These are phyloP conservation scores for Schizaphis graminum DNA, from an alignment of 2,888 invertebrate genomes.

Conservation along the genomic window DNA sequence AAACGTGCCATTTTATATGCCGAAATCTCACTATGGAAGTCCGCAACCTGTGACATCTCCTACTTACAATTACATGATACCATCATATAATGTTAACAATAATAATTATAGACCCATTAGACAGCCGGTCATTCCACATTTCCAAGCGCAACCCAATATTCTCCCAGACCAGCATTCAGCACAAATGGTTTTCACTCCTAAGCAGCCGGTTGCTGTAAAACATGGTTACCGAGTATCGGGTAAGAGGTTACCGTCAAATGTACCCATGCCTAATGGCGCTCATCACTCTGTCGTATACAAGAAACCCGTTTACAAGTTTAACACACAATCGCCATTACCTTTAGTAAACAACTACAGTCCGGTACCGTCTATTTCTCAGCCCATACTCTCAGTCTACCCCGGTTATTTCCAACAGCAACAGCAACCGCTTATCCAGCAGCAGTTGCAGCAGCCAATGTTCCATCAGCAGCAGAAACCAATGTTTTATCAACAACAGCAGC, in stretches of 20 bases:
- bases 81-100: neutral
- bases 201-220: conserved; percentile 67
- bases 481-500: neutral
- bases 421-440: neutral
- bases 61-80: neutral
- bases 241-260: conserved; percentile 43
- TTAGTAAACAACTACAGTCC: conserved; percentile 4
- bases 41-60: conserved; percentile 30
- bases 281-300: conserved; percentile 65
- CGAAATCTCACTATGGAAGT: conserved; percentile 33
- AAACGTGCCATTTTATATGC: conserved; percentile 58
- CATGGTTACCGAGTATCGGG: conserved; percentile 52
- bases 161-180: neutral
- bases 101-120: conserved; percentile 38
- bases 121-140: conserved; percentile 25
- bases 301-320: conserved; percentile 65
- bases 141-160: neutral
- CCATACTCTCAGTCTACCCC: neutral
- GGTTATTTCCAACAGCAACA: conserved; percentile 18
- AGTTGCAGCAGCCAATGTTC: neutral
- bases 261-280: conserved; percentile 42
- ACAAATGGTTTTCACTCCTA: conserved; percentile 60
- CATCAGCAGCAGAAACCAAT: neutral
- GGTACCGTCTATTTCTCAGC: neutral
- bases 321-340: neutral